These are phyloP conservation scores for Danionella dracula DNA, from an alignment of 2,797 vertebrate species.

Conservation along the genomic window DNA sequence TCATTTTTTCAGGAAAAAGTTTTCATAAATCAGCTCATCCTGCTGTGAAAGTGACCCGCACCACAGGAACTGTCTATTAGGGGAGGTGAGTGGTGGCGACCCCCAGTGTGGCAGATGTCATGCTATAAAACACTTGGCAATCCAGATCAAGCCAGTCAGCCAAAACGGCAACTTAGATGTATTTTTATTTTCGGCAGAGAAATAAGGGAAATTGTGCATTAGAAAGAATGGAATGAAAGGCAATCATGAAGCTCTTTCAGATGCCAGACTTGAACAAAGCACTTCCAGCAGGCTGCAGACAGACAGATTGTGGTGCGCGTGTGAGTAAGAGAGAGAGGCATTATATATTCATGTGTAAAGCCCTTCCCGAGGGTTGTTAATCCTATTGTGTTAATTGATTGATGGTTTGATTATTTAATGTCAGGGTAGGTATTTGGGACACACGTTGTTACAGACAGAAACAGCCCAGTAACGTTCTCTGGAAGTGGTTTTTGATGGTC, in stretches of 20 bases:
- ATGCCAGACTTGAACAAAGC: constrained; percentile 1
- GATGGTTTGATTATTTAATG: constrained; percentile 62
- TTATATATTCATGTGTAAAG: constrained; percentile 33
- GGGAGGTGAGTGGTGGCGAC: background rate
- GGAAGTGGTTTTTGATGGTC: no score
- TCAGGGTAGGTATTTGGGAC: constrained; percentile 58
- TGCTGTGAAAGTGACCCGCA: background rate
- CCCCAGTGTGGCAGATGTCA: constrained; percentile 15
- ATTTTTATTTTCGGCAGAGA: constrained; percentile 5
- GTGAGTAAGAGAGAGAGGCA: background rate
- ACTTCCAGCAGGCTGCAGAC: background rate
- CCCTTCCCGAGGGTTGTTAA: constrained; percentile 28
- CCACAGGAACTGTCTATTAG: constrained; percentile 16
- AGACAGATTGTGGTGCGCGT: background rate
- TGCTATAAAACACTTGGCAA: constrained; percentile 4
- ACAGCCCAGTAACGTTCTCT: no score
- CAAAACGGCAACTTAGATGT: background rate
- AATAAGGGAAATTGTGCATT: background rate
- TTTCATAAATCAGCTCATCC: constrained; percentile 15
- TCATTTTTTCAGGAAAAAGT: constrained; percentile 1
- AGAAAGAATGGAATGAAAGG: background rate
- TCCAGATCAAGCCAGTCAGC: background rate
- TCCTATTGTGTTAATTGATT: constrained; percentile 57
- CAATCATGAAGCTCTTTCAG: background rate
- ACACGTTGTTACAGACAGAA: constrained; percentile 40